A percentile compares a stretch with the other conserved stretches of the same genome.
Evolutionary conservation across 2,113 vertebrate genomes (phyloP).

Genomic region (Grantiella picta): DNA sequence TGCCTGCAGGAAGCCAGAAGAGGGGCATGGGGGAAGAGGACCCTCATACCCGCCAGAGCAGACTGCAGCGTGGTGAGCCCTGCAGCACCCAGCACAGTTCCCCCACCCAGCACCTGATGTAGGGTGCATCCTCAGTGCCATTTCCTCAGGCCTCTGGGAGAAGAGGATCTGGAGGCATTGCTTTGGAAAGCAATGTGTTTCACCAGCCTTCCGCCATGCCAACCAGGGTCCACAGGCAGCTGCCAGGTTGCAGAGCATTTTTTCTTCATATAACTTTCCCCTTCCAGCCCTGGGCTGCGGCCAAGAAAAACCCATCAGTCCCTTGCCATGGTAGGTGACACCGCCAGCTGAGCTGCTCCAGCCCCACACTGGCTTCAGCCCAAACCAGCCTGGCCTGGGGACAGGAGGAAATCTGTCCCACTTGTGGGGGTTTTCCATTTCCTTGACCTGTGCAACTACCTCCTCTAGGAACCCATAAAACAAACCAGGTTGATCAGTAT

Average conservation of each 20-base stretch:
- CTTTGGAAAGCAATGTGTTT: background rate
- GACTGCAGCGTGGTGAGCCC: background rate
- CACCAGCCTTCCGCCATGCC: background rate
- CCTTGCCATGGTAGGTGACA: background rate
- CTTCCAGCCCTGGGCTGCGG: background rate
- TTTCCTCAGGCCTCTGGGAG: background rate
- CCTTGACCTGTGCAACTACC: too few relatives aligned
- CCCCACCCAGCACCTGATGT: background rate
- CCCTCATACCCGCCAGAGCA: background rate
- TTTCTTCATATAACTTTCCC: background rate
- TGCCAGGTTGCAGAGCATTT: background rate
- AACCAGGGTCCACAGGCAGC: background rate
- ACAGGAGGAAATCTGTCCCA: background rate
- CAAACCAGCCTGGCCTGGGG: rapidly evolving
- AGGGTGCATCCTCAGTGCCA: rapidly evolving
- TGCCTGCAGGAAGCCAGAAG: background rate
- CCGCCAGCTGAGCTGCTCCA: background rate
- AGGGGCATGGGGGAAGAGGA: background rate
- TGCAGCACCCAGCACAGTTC: background rate
- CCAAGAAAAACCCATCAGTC: background rate
- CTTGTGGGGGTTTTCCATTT: background rate
- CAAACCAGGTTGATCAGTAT: background rate
- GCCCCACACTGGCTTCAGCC: background rate
- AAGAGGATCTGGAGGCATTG: background rate
- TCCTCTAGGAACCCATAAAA: background rate